A percentile compares a stretch with the other conserved stretches of the same genome.
These are phyloP conservation scores for Hippocampus barbouri DNA, from an alignment of 2,113 vertebrate genomes.

Conservation along the genomic window DNA sequence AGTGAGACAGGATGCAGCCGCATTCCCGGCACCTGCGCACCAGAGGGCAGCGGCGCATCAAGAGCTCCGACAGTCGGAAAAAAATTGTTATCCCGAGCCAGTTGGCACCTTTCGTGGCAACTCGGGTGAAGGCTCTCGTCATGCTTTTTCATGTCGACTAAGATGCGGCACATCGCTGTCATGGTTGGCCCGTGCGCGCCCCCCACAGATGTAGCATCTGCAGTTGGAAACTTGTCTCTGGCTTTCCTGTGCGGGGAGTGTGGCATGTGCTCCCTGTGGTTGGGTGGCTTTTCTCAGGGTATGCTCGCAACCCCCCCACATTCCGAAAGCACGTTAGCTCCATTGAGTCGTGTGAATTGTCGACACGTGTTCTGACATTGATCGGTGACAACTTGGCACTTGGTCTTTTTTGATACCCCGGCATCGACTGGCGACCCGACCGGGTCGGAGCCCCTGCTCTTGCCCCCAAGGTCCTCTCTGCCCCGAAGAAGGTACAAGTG, in stretches of 20 bases:
- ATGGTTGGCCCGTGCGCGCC: too few relatives aligned
- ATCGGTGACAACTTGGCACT: neutral
- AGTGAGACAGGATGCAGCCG: constrained; percentile 81
- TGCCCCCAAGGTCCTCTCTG: neutral
- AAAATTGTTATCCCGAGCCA: neutral
- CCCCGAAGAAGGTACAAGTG: neutral
- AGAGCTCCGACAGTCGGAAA: neutral
- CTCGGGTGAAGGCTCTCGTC: neutral
- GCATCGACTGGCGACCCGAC: neutral
- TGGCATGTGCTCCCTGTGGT: too few relatives aligned
- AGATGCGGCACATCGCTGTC: too few relatives aligned
- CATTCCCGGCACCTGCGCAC: constrained; percentile 87
- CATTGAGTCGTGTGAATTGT: neutral
- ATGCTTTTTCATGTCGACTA: too few relatives aligned
- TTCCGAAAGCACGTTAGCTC: neutral
- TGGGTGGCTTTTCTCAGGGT: too few relatives aligned
- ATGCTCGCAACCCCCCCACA: too few relatives aligned
- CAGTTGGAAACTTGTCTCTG: too few relatives aligned
- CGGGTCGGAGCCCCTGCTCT: too few relatives aligned
- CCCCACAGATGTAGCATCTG: too few relatives aligned
- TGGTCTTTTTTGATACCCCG: neutral
- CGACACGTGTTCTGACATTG: neutral
- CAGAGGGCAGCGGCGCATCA: neutral
- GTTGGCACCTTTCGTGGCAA: neutral
- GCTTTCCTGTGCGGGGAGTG: too few relatives aligned